Evolutionary conservation across 2,797 vertebrate species (phyloP).

Genomic region (Nannoperca obscura): DNA sequence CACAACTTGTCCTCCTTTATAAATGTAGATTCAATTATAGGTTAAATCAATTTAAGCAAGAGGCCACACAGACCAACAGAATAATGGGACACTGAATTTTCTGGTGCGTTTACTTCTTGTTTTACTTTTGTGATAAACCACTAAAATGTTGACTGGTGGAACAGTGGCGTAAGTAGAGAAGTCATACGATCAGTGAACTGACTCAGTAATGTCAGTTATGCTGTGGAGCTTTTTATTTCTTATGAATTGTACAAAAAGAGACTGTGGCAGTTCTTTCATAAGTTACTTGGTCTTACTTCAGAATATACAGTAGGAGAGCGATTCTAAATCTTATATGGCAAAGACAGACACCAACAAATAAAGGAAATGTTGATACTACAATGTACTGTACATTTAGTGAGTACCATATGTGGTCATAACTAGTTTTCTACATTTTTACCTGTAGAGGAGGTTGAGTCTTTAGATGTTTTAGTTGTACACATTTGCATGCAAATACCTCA

Average conservation of each 20-base stretch:
- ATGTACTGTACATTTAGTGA: neutral
- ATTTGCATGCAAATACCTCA: neutral
- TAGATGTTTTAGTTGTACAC: neutral
- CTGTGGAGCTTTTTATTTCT: neutral
- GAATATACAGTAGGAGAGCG: neutral
- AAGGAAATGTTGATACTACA: neutral
- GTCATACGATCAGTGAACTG: neutral
- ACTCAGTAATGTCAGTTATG: no score
- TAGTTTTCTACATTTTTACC: neutral
- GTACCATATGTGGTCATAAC: neutral
- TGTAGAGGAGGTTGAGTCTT: neutral
- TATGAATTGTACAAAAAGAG: neutral
- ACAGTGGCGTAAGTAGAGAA: no score
- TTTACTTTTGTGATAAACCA: neutral
- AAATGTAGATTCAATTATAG: no score
- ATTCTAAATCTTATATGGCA: no score
- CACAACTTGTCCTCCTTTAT: no score
- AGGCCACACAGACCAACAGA: neutral
- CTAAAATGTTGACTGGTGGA: neutral
- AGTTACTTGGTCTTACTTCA: neutral
- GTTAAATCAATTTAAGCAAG: conserved; percentile 33
- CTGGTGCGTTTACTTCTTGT: neutral
- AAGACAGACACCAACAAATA: neutral
- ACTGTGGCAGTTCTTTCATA: neutral
- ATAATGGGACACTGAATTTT: neutral